Evolutionary conservation across 1,140 invertebrate species (phyloP).

Genomic region (Sweltsa coloradensis): DNA sequence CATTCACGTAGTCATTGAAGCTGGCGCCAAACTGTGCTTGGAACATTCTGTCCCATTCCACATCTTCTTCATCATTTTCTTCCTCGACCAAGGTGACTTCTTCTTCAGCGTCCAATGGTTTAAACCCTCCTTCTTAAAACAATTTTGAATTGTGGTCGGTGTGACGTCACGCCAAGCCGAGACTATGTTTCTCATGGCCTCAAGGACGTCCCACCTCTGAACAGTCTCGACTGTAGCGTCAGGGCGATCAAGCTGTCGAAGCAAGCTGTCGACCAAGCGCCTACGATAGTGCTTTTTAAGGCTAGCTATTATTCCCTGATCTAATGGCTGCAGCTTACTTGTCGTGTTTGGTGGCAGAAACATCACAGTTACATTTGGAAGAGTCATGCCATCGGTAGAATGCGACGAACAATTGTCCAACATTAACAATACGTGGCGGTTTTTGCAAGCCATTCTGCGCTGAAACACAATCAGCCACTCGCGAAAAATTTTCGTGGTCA

Average conservation of each 20-base stretch:
- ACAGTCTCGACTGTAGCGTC: no score
- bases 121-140: no score
- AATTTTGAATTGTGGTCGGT: no score
- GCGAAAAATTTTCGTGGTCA: constrained; percentile 27
- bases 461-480: constrained; percentile 19
- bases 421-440: constrained; percentile 17
- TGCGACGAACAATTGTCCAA: constrained; percentile 18
- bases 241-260: constrained; percentile 23
- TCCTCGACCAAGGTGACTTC: no score
- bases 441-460: constrained; percentile 12
- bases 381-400: constrained; percentile 11
- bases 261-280: background rate
- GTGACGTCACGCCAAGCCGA: constrained; percentile 19
- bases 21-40: no score
- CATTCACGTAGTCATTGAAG: no score
- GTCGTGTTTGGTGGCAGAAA: constrained; percentile 10
- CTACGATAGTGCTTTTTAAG: constrained; percentile 2
- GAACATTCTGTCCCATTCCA: no score
- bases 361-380: background rate
- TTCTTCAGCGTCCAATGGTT: no score
- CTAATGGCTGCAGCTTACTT: constrained; percentile 8
- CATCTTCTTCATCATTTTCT: no score
- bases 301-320: constrained; percentile 4
- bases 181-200: constrained; percentile 19
- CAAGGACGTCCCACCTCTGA: constrained; percentile 13